Conservation (phyloP, 2,888 invertebrate species). For the Morpho deidamia region DNA sequence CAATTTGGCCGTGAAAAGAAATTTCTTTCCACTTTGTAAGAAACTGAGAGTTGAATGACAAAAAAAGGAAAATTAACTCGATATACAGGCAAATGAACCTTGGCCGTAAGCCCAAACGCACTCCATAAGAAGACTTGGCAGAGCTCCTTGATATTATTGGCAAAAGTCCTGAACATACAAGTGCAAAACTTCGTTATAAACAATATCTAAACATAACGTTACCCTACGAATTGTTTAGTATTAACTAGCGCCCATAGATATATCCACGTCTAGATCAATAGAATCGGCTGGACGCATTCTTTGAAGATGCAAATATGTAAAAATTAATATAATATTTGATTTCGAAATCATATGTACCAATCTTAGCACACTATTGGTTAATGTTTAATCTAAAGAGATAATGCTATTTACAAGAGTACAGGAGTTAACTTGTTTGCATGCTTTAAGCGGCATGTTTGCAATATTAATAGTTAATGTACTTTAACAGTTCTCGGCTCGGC, state of each 20-base stretch:
- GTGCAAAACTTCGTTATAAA: slow-evolving; percentile 10
- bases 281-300: too few relatives aligned
- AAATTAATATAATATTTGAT: too few relatives aligned
- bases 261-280: too few relatives aligned
- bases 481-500: too few relatives aligned
- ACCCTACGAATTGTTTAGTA: slow-evolving; percentile 5
- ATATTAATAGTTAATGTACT: too few relatives aligned
- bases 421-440: too few relatives aligned
- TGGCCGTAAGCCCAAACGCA: slow-evolving; percentile 21
- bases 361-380: too few relatives aligned
- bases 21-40: not conserved
- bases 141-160: slow-evolving; percentile 19
- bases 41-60: slow-evolving; percentile 6
- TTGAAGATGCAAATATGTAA: too few relatives aligned
- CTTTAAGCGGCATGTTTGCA: too few relatives aligned
- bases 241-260: not conserved
- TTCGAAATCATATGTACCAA: too few relatives aligned
- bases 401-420: too few relatives aligned
- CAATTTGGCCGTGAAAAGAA: not conserved
- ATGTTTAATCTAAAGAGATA: too few relatives aligned
- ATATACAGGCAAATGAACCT: slow-evolving; percentile 23
- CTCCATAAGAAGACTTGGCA: slow-evolving; percentile 23
- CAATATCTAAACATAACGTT: not conserved
- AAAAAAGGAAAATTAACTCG: slow-evolving; percentile 15
- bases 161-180: slow-evolving; percentile 17